phyloP scores from a whole-genome alignment of 2,113 vertebrate genomes.

The Pampusana beccarii region DNA sequence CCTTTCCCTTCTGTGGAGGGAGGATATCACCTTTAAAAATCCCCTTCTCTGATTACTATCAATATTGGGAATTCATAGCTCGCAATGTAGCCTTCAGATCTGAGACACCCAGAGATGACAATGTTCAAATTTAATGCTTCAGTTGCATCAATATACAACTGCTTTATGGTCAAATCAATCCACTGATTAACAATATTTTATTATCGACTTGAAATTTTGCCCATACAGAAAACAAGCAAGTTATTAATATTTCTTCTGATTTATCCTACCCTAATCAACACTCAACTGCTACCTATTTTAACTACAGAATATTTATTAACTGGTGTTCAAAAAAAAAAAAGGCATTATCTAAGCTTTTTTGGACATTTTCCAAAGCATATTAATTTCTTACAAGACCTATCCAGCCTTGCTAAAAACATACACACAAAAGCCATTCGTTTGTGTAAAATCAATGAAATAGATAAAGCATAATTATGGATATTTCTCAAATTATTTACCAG shows the following conservation, averaged over 20 bases:
- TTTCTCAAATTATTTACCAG: neutral
- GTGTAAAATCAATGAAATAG: neutral
- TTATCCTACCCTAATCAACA: neutral
- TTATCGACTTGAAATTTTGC: conserved; percentile 11
- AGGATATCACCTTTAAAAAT: neutral
- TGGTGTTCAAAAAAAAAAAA: neutral
- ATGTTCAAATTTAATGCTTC: conserved; percentile 13
- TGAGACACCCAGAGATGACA: neutral
- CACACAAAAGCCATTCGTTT: neutral
- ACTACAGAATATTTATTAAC: neutral
- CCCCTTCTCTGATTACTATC: conserved; percentile 1
- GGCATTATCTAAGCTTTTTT: neutral
- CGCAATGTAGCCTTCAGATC: neutral
- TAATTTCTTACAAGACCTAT: neutral
- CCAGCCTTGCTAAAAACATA: neutral
- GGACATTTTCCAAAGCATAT: neutral
- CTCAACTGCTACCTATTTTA: neutral
- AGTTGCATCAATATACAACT: neutral
- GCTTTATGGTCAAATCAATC: conserved; percentile 42
- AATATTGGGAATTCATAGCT: neutral
- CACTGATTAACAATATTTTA: conserved; percentile 43
- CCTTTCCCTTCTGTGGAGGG: neutral
- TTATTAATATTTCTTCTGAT: conserved; percentile 6
- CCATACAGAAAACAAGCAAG: neutral
- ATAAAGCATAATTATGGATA: neutral